These are phyloP conservation scores for Bradynema listronoti DNA, from an alignment of 1,140 invertebrate species.

Conservation along the genomic window DNA sequence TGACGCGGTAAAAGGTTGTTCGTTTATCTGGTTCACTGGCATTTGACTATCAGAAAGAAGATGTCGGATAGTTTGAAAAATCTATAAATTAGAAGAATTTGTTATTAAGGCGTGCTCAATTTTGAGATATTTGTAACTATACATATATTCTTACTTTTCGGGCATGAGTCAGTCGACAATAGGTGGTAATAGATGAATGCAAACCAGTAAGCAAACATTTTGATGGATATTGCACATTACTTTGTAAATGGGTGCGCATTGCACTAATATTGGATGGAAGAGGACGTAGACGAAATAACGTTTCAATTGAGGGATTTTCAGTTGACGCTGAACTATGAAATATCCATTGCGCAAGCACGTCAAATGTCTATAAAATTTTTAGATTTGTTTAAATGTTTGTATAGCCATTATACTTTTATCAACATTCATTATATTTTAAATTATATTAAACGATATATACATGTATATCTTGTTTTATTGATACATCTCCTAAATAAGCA, in stretches of 20 bases:
- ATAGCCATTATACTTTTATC: too few species aligned
- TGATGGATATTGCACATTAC: conserved; percentile 24
- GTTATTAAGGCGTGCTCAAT: too few species aligned
- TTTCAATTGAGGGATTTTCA: conserved; percentile 23
- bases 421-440: too few species aligned
- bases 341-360: conserved; percentile 29
- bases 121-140: too few species aligned
- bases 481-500: conserved; percentile 29
- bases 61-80: too few species aligned
- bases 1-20: too few species aligned
- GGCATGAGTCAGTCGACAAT: conserved; percentile 2
- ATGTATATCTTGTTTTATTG: conserved; percentile 10
- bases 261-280: background rate
- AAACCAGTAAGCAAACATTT: conserved; percentile 21
- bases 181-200: conserved; percentile 3
- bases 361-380: conserved; percentile 12
- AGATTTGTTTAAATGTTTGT: too few species aligned
- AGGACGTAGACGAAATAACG: conserved; percentile 5
- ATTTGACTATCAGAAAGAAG: too few species aligned
- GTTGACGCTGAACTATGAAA: conserved; percentile 29
- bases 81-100: too few species aligned
- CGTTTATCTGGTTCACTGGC: too few species aligned
- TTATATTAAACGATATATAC: conserved; percentile 11
- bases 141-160: conserved; percentile 22
- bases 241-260: conserved; percentile 18